Percentiles rank a stretch among this genome's conserved stretches.
Conservation (phyloP, 2,888 invertebrate species). For the Luperina testacea region DNA sequence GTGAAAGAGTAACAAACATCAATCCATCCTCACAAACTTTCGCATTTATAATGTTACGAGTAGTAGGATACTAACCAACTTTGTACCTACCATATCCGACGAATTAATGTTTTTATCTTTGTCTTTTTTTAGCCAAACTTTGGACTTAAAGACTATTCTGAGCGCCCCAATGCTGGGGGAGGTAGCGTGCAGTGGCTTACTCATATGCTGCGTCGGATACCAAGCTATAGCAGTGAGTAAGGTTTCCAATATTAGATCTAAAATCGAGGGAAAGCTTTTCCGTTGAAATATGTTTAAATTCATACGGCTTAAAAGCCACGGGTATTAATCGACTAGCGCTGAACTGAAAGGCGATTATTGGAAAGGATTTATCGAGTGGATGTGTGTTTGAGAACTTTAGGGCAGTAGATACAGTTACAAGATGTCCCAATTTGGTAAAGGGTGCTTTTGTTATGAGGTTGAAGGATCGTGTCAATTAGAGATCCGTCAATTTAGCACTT, state of each 20-base stretch:
- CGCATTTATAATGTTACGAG: too few relatives aligned
- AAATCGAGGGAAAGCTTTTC: neutral
- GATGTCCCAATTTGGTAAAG: neutral
- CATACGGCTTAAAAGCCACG: slow-evolving; percentile 24
- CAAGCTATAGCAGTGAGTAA: slow-evolving; percentile 81
- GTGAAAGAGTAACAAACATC: too few relatives aligned
- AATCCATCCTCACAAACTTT: too few relatives aligned
- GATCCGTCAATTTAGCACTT: neutral
- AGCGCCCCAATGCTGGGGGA: slow-evolving; percentile 84
- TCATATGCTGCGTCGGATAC: slow-evolving; percentile 83
- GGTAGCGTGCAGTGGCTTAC: slow-evolving; percentile 78
- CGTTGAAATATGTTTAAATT: slow-evolving; percentile 37
- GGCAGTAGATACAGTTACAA: neutral
- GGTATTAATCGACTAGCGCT: slow-evolving; percentile 18
- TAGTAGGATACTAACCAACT: neutral
- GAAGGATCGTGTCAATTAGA: slow-evolving; percentile 3
- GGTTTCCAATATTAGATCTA: neutral
- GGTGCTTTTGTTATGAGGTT: slow-evolving; percentile 12
- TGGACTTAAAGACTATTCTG: slow-evolving; percentile 75
- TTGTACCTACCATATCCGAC: neutral
- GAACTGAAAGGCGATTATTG: slow-evolving; percentile 41
- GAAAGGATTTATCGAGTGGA: slow-evolving; percentile 20
- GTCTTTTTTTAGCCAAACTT: slow-evolving; percentile 73
- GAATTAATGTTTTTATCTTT: neutral
- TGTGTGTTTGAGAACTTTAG: neutral